These are phyloP conservation scores for Magallana nippona DNA, from an alignment of 2,888 invertebrate species.

Conservation along the genomic window DNA sequence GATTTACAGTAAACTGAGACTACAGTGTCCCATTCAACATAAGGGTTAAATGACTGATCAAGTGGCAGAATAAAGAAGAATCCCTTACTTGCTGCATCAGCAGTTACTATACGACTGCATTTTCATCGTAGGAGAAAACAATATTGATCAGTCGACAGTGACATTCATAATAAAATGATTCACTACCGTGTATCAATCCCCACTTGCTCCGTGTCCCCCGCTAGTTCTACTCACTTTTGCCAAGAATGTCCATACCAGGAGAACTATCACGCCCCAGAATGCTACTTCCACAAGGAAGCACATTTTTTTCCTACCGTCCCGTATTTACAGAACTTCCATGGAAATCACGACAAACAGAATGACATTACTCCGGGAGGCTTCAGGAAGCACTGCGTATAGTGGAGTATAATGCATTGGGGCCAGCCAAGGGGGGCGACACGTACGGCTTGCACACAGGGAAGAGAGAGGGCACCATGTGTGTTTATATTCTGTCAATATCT, in stretches of 20 bases:
- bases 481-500: slow-evolving; percentile 17
- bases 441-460: too few relatives aligned
- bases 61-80: too few relatives aligned
- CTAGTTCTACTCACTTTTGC: slow-evolving; percentile 17
- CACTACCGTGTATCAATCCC: too few relatives aligned
- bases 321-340: not conserved
- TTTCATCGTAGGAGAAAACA: too few relatives aligned
- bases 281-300: slow-evolving; percentile 21
- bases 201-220: too few relatives aligned
- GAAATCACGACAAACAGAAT: slow-evolving; percentile 1
- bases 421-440: not conserved
- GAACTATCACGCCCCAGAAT: slow-evolving; percentile 21
- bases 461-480: not conserved
- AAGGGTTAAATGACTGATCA: too few relatives aligned
- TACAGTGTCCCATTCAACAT: too few relatives aligned
- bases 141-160: too few relatives aligned
- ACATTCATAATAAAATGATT: too few relatives aligned
- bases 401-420: not conserved
- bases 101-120: too few relatives aligned
- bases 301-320: not conserved
- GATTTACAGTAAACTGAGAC: too few relatives aligned
- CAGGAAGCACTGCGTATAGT: slow-evolving; percentile 13
- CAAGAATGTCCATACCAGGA: slow-evolving; percentile 8
- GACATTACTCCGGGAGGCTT: slow-evolving; percentile 22
- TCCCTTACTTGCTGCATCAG: too few relatives aligned